Conservation (phyloP, 2,888 invertebrate species). For the Pegoplata infirma region DNA sequence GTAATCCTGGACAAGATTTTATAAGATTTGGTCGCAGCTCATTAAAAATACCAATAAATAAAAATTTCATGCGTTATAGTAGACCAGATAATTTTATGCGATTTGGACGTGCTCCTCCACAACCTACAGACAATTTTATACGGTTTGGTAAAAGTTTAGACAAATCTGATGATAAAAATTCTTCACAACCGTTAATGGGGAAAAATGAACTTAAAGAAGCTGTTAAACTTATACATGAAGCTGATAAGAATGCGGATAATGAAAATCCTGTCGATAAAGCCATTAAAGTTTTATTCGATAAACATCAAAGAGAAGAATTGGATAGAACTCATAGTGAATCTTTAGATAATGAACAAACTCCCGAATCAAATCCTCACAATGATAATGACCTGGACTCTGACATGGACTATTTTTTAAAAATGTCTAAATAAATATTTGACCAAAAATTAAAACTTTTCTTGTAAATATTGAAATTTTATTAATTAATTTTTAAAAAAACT, state of each 20-base stretch:
- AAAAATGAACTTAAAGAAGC: constrained; percentile 62
- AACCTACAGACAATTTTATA: constrained; percentile 67
- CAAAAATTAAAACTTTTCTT: background rate
- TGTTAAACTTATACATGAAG: constrained; percentile 58
- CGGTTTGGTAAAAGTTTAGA: constrained; percentile 70
- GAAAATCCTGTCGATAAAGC: constrained; percentile 70
- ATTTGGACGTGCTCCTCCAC: constrained; percentile 68
- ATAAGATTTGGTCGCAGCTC: constrained; percentile 66
- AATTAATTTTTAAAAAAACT: too few species aligned
- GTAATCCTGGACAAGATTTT: constrained; percentile 65
- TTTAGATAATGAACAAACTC: constrained; percentile 41
- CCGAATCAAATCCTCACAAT: constrained; percentile 27
- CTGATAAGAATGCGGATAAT: constrained; percentile 55
- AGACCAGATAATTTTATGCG: constrained; percentile 71
- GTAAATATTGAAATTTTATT: constrained; percentile 35
- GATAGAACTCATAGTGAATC: constrained; percentile 38
- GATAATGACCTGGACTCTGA: constrained; percentile 61
- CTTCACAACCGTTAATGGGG: constrained; percentile 61
- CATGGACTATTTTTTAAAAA: constrained; percentile 65
- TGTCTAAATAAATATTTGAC: constrained; percentile 28
- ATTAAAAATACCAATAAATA: constrained; percentile 3
- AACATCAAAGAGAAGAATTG: constrained; percentile 59
- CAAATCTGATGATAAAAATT: constrained; percentile 61
- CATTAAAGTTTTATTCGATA: constrained; percentile 67
- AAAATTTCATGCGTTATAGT: constrained; percentile 65